Base-by-base conservation (phyloP, 1,140 invertebrate genomes). In the Ectropis grisescens region DNA sequence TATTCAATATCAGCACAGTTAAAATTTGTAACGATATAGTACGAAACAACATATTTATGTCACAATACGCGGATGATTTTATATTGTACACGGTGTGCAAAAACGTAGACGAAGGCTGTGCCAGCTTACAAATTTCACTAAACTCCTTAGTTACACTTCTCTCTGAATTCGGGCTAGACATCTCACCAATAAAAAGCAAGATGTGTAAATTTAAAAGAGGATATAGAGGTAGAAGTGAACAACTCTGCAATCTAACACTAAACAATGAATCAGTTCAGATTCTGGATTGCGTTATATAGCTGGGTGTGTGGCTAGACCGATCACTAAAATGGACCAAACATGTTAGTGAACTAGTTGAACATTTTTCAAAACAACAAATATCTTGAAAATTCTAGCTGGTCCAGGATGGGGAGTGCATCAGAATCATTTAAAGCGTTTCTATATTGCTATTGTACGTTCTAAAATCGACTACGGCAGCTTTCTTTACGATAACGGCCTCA, bases 41-140 rank as follows among this genome's bases (percentile, higher is more conserved):
- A 9, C 2, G 2, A 5, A 22, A 15, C 10, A 16, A 9, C 10
- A 16, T 31, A 6, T 9, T 11, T 8, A 22, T 31, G 15, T 22
- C 29, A 2, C 29, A 31, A 22, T 31, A 31, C 10, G 30, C 19
- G 1, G 19, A 33, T 11, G 30, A 33, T 13, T 24, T 24, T 23
- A 11, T 24, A 1, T 29, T 12, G 9, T 5, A 11, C 27, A 29
- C 19, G 9, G 19, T 22, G 9, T 22, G 19, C 19, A 22, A 9
- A 9, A 22, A 22, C 19, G 19, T 22, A 22, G 19, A 22, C 4
- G 19, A 22, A 4, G 19, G 19, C 9, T 5, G 19, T 5, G 4
- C 4, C 4, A 5, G 9, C 9, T 5, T 22, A 5, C 19, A 22
- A 22, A 22, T 5, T 5, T 22, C 19, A 5, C 19, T 22, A 9